A percentile compares a stretch with the other conserved stretches of the same genome.
These are phyloP conservation scores for Tragelaphus imberbis DNA, from an alignment of 2,113 vertebrate species.

Conservation along the genomic window DNA sequence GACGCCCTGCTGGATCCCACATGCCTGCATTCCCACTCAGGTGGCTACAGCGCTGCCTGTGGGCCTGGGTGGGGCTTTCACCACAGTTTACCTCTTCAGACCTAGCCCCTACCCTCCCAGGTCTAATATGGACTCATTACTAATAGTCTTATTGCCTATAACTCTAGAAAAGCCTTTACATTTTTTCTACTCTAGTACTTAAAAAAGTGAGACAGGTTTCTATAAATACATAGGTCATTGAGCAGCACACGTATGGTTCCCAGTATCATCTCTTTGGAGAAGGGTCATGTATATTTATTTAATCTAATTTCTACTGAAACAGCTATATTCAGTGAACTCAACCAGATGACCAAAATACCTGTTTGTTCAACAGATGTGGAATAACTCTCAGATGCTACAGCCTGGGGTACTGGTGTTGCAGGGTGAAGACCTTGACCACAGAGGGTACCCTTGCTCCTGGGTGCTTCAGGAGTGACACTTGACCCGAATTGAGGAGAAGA, in stretches of 20 bases:
- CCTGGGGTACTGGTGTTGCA: background rate
- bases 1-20: background rate
- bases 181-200: background rate
- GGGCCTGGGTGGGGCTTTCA: background rate
- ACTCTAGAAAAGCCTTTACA: background rate
- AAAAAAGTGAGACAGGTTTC: background rate
- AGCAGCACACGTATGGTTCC: background rate
- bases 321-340: background rate
- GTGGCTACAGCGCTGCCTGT: background rate
- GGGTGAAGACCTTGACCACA: background rate
- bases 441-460: background rate
- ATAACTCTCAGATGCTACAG: background rate
- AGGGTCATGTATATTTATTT: background rate
- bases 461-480: background rate
- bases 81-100: background rate
- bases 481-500: background rate
- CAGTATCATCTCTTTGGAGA: background rate
- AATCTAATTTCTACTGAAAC: background rate
- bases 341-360: background rate
- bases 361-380: background rate
- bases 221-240: background rate
- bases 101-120: background rate
- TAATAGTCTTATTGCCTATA: background rate
- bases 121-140: background rate
- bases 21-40: background rate